Percentiles rank a stretch among this genome's conserved stretches.
Conservation (phyloP, 2,797 vertebrate species). For the Sandelia bainsii region DNA sequence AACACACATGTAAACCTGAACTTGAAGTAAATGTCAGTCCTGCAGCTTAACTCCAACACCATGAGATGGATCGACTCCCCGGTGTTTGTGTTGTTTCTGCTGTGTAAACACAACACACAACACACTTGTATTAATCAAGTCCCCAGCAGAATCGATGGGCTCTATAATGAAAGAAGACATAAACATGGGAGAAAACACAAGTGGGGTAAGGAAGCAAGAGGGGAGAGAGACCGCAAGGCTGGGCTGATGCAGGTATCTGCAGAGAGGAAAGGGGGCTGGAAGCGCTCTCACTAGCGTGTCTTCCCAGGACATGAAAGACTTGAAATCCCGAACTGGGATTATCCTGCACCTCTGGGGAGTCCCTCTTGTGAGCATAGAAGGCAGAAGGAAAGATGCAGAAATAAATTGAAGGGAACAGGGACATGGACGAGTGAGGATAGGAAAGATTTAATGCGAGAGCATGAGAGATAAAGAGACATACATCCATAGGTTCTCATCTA, state of each 20-base stretch:
- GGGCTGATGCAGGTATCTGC: slow-evolving; percentile 56
- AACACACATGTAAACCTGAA: neutral
- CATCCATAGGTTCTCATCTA: slow-evolving; percentile 44
- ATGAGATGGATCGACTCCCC: slow-evolving; percentile 38
- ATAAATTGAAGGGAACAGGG: slow-evolving; percentile 66
- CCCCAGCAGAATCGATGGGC: slow-evolving; percentile 31
- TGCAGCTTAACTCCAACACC: slow-evolving; percentile 36
- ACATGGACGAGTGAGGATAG: slow-evolving; percentile 45
- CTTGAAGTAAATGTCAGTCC: slow-evolving; percentile 10
- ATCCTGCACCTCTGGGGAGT: slow-evolving; percentile 76
- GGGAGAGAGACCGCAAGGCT: slow-evolving; percentile 1
- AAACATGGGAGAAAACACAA: slow-evolving; percentile 43
- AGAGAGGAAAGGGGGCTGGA: slow-evolving; percentile 54
- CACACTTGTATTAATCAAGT: slow-evolving; percentile 31
- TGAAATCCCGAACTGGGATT: slow-evolving; percentile 75
- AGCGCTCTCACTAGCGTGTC: slow-evolving; percentile 63
- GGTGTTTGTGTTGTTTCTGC: slow-evolving; percentile 56
- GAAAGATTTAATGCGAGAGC: slow-evolving; percentile 58
- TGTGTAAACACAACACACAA: slow-evolving; percentile 52
- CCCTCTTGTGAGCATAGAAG: slow-evolving; percentile 67
- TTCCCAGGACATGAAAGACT: slow-evolving; percentile 82
- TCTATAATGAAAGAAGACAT: slow-evolving; percentile 58
- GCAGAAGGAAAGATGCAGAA: slow-evolving; percentile 60
- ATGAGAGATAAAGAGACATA: slow-evolving; percentile 49
- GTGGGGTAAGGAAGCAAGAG: neutral